A percentile compares a stretch with the other conserved stretches of the same genome.
Evolutionary conservation across 2,113 vertebrate species (phyloP).

Genomic region (Dendropsophus ebraccatus): DNA sequence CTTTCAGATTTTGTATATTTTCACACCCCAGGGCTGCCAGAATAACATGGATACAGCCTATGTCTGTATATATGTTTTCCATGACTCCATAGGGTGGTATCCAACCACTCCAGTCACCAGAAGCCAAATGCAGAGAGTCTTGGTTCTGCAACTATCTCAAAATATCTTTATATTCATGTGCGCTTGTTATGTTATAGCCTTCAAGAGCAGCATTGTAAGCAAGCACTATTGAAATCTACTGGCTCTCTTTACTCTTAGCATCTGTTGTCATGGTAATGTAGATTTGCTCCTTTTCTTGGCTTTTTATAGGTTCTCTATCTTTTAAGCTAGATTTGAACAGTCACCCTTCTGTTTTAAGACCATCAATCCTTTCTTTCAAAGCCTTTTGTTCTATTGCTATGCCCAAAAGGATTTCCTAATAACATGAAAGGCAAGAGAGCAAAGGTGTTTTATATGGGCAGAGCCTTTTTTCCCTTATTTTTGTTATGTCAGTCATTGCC

Average conservation of each 20-base stretch:
- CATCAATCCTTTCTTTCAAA: conserved; percentile 57
- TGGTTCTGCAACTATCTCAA: no score
- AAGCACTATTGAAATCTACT: conserved; percentile 62
- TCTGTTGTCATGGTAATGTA: conserved; percentile 77
- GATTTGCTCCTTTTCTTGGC: conserved; percentile 64
- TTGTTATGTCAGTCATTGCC: conserved; percentile 49
- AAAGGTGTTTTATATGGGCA: conserved; percentile 43
- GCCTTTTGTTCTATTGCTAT: conserved; percentile 60
- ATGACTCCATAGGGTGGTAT: no score
- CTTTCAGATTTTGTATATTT: no score
- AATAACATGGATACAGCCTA: no score
- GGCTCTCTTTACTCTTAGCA: conserved; percentile 67
- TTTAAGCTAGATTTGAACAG: conserved; percentile 68
- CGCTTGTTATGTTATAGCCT: background rate
- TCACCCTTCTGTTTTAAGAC: conserved; percentile 61
- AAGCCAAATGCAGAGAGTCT: no score
- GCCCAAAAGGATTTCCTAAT: conserved; percentile 58
- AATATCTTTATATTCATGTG: background rate
- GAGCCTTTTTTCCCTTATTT: conserved; percentile 23
- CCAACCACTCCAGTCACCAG: no score
- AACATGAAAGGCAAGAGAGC: conserved; percentile 32
- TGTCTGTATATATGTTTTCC: no score
- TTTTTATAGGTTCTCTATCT: conserved; percentile 70
- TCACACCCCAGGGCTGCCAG: no score
- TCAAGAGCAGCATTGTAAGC: conserved; percentile 42